These are phyloP conservation scores for Stenichneumon culpator DNA, from an alignment of 2,888 invertebrate species.

Conservation along the genomic window DNA sequence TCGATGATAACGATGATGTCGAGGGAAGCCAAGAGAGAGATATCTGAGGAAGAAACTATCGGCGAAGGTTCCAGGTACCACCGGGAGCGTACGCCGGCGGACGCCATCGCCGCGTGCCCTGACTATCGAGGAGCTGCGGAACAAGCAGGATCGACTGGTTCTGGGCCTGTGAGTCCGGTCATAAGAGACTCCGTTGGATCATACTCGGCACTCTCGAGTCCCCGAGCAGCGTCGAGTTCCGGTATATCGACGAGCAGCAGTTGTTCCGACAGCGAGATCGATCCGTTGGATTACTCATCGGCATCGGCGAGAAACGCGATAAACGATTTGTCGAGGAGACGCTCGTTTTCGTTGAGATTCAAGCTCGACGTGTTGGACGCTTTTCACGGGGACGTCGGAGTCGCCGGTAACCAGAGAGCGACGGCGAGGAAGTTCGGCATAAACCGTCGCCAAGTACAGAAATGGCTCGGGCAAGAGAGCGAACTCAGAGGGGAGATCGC, in stretches of 20 bases:
- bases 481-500: slow-evolving; percentile 83
- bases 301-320: slow-evolving; percentile 56
- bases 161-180: slow-evolving; percentile 73
- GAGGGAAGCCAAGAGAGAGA: slow-evolving; percentile 58
- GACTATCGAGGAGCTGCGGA: slow-evolving; percentile 74
- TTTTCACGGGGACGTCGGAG: slow-evolving; percentile 84
- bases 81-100: slow-evolving; percentile 60
- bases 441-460: slow-evolving; percentile 86
- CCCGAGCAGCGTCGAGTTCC: slow-evolving; percentile 75
- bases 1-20: slow-evolving; percentile 55
- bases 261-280: slow-evolving; percentile 82
- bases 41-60: slow-evolving; percentile 43
- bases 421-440: slow-evolving; percentile 86
- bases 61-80: slow-evolving; percentile 56
- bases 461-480: slow-evolving; percentile 85
- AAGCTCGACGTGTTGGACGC: slow-evolving; percentile 86
- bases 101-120: slow-evolving; percentile 59
- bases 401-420: slow-evolving; percentile 86
- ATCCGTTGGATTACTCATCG: slow-evolving; percentile 77
- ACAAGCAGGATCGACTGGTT: slow-evolving; percentile 57
- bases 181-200: slow-evolving; percentile 67
- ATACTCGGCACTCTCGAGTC: slow-evolving; percentile 76
- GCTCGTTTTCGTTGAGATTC: slow-evolving; percentile 86
- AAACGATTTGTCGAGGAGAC: slow-evolving; percentile 77
- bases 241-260: slow-evolving; percentile 78